Evolutionary conservation across 2,888 invertebrate species (phyloP).

Genomic region (Leptinotarsa juncta): DNA sequence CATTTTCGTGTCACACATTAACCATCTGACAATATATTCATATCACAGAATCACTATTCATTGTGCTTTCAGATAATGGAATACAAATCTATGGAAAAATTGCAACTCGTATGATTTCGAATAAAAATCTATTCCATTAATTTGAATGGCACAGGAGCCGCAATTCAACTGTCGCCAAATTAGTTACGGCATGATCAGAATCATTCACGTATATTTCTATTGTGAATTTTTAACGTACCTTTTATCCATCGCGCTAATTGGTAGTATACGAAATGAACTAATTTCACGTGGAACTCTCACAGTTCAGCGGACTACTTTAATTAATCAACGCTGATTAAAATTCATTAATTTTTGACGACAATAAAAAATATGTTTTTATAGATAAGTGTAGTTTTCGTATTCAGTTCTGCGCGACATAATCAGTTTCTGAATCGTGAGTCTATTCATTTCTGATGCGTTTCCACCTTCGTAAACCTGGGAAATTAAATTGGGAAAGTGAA

Average conservation of each 20-base stretch:
- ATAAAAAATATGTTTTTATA: conserved; percentile 7
- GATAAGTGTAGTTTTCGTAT: conserved; percentile 9
- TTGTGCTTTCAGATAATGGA: no score
- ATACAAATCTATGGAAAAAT: background rate
- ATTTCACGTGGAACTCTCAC: conserved; percentile 3
- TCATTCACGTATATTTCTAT: conserved; percentile 8
- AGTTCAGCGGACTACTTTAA: conserved; percentile 12
- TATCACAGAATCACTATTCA: no score
- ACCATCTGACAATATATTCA: no score
- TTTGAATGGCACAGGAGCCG: background rate
- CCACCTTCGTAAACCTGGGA: background rate
- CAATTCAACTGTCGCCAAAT: background rate
- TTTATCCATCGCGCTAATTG: conserved; percentile 12
- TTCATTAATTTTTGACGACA: conserved; percentile 4
- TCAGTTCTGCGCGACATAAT: background rate
- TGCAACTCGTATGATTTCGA: background rate
- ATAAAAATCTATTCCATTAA: background rate
- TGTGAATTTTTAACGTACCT: background rate
- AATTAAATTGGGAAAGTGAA: background rate
- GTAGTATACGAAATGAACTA: conserved; percentile 12
- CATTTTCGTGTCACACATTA: no score
- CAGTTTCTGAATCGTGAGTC: conserved; percentile 7
- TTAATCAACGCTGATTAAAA: conserved; percentile 13
- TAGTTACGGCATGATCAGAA: background rate
- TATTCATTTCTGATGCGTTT: background rate